Conservation (phyloP, 1,140 invertebrate genomes). For the Anastatus disparis region DNA sequence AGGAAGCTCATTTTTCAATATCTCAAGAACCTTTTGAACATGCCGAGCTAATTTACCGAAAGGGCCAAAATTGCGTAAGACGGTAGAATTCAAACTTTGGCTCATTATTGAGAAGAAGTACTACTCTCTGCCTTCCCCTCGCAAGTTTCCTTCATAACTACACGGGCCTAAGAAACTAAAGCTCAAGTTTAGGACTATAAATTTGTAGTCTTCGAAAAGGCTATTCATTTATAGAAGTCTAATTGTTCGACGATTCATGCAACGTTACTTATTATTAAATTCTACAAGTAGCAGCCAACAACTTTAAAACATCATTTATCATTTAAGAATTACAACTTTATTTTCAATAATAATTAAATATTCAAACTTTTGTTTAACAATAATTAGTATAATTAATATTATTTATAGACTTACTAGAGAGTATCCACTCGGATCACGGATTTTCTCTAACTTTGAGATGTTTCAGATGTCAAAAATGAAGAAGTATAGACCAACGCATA, state of each 20-base stretch:
- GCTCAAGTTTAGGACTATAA: slow-evolving; percentile 21
- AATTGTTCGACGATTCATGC: slow-evolving; percentile 1
- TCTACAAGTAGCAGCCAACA: no score
- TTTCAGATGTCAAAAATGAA: no score
- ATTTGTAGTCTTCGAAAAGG: slow-evolving; percentile 6
- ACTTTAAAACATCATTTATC: no score
- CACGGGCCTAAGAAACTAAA: slow-evolving; percentile 23
- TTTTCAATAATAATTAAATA: no score
- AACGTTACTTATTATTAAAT: not conserved
- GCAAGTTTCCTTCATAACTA: slow-evolving; percentile 1
- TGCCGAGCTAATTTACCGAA: not conserved
- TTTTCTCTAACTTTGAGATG: no score
- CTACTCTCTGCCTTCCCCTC: no score
- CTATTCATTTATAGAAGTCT: slow-evolving; percentile 19
- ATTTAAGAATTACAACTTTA: no score
- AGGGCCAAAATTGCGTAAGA: not conserved
- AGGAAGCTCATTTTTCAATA: slow-evolving; percentile 13
- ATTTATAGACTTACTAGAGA: no score
- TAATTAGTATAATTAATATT: no score
- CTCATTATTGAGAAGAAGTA: not conserved
- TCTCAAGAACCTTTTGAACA: not conserved
- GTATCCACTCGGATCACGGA: no score
- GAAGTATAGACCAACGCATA: no score
- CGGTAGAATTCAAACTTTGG: slow-evolving; percentile 5
- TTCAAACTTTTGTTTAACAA: no score